phyloP scores from a whole-genome alignment of 2,888 invertebrate genomes.

The Drosophila bunnanda region DNA sequence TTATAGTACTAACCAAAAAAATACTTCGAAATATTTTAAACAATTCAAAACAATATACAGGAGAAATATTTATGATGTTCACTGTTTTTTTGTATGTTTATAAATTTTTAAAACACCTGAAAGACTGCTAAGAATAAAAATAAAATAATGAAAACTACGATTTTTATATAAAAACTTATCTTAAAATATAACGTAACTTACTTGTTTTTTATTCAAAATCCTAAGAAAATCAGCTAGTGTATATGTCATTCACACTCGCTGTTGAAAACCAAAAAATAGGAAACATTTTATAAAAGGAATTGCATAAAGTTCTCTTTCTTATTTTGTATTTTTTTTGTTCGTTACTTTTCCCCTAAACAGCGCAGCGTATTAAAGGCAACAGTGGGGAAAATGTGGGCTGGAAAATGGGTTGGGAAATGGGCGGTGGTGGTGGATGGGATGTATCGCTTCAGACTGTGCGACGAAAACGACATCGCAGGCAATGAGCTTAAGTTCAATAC shows the following conservation, averaged over 20 bases:
- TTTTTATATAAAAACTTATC: background rate
- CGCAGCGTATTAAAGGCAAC: constrained; percentile 53
- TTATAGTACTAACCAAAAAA: constrained; percentile 1
- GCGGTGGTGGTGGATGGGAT: constrained; percentile 20
- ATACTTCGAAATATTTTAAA: background rate
- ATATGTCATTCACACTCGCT: background rate
- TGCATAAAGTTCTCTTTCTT: constrained; percentile 61
- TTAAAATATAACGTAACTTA: background rate
- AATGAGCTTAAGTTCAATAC: constrained; percentile 80
- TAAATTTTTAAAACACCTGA: background rate
- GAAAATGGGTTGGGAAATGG: constrained; percentile 4
- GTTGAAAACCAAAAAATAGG: constrained; percentile 49
- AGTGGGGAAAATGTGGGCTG: constrained; percentile 17
- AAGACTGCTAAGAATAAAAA: background rate
- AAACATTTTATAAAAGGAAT: constrained; percentile 71
- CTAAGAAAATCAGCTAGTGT: background rate
- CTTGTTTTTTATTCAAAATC: no score
- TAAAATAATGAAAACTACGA: no score
- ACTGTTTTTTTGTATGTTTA: background rate
- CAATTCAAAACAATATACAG: background rate
- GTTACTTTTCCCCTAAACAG: constrained; percentile 42
- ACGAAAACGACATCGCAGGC: constrained; percentile 60
- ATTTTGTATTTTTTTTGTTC: constrained; percentile 3
- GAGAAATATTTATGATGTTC: background rate
- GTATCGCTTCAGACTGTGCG: constrained; percentile 37